Evolutionary conservation across 37 sponge, comb jelly and placozoan genomes (phyloP).

Genomic region (Eunapius fragilis): DNA sequence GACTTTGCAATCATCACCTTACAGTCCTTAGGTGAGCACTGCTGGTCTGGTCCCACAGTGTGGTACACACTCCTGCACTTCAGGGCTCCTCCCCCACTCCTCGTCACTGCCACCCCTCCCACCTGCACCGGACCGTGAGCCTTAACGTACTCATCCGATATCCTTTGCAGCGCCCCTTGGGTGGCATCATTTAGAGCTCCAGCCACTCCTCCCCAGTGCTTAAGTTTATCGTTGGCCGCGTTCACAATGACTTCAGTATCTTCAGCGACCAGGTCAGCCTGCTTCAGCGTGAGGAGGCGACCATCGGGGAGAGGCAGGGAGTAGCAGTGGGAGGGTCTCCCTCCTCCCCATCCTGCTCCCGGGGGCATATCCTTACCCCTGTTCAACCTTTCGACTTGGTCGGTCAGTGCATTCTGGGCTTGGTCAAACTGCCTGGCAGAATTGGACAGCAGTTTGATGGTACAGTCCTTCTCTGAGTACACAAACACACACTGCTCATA

Average conservation of each 20-base stretch:
- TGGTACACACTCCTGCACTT: slow-evolving; percentile 64
- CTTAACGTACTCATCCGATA: slow-evolving; percentile 10
- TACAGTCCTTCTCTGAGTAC: neutral
- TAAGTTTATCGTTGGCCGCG: slow-evolving; percentile 65
- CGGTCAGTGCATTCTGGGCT: slow-evolving; percentile 22
- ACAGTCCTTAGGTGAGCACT: neutral
- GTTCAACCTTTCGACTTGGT: neutral
- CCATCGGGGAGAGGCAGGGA: slow-evolving; percentile 4
- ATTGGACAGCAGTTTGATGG: slow-evolving; percentile 24
- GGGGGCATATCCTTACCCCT: neutral
- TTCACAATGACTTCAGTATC: slow-evolving; percentile 66
- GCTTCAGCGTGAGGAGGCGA: slow-evolving; percentile 53
- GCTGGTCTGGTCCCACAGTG: slow-evolving; percentile 62
- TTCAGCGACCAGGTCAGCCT: slow-evolving; percentile 61
- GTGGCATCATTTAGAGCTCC: slow-evolving; percentile 68
- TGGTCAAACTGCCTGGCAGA: slow-evolving; percentile 58
- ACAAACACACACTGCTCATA: slow-evolving; percentile 29
- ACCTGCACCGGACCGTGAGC: slow-evolving; percentile 9
- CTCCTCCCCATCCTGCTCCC: neutral
- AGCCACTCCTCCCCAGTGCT: slow-evolving; percentile 76
- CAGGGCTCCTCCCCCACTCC: slow-evolving; percentile 58
- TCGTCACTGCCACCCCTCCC: slow-evolving; percentile 55
- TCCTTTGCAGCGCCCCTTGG: slow-evolving; percentile 37
- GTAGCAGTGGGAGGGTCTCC: neutral
- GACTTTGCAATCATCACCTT: slow-evolving; percentile 30